Conservation (phyloP, 2,797 vertebrate species). For the Coluber constrictor region DNA sequence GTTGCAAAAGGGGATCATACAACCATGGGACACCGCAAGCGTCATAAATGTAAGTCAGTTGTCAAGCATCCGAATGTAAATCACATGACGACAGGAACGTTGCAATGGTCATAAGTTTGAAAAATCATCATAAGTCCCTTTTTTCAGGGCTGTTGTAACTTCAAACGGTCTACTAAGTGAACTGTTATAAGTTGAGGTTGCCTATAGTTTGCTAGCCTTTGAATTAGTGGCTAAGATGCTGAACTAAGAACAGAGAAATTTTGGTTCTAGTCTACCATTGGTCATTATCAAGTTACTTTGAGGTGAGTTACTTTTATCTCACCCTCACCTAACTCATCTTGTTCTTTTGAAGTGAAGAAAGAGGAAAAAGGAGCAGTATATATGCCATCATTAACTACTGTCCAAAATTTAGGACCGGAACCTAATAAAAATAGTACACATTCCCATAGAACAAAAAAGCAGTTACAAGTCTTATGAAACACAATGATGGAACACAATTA, state of each 20-base stretch:
- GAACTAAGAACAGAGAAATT: background rate
- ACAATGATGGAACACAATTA: background rate
- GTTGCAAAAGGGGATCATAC: too few species aligned
- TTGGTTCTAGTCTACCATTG: background rate
- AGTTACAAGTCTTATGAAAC: background rate
- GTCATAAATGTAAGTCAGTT: too few species aligned
- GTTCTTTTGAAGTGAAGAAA: background rate
- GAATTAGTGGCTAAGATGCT: background rate
- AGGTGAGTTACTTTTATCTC: background rate
- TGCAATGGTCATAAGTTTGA: too few species aligned
- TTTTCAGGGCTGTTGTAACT: too few species aligned
- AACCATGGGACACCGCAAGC: too few species aligned
- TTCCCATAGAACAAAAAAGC: background rate
- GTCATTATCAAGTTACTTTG: background rate
- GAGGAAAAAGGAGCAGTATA: background rate
- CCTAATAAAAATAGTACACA: background rate
- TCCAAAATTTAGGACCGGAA: background rate
- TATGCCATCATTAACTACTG: background rate
- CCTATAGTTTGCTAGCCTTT: background rate
- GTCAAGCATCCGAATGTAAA: too few species aligned
- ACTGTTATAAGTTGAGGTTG: too few species aligned
- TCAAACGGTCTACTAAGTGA: too few species aligned
- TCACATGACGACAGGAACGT: too few species aligned
- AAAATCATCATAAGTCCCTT: too few species aligned
- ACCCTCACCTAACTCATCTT: background rate